Evolutionary conservation across 1,140 invertebrate genomes (phyloP).

Genomic region (Bombus polaris): DNA sequence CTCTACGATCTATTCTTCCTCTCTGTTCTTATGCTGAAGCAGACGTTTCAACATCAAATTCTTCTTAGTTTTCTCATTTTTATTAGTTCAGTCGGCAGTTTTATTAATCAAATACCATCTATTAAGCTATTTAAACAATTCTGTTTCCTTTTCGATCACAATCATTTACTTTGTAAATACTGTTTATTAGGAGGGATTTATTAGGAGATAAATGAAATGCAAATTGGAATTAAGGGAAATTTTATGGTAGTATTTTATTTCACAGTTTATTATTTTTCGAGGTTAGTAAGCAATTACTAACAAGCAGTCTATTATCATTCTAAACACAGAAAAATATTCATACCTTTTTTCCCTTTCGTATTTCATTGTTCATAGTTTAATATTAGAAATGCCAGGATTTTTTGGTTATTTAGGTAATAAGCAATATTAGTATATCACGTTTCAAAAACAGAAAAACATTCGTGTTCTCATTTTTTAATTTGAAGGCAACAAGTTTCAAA

Average conservation of each 20-base stretch:
- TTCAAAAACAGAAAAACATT: neutral
- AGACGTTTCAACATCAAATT: neutral
- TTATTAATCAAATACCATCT: too few species aligned
- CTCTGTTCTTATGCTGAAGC: neutral
- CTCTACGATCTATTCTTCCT: neutral
- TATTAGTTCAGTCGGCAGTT: neutral
- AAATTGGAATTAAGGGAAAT: neutral
- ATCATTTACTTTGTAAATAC: neutral
- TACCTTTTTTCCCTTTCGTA: too few species aligned
- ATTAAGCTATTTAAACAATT: neutral
- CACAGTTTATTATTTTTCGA: too few species aligned
- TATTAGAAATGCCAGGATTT: too few species aligned
- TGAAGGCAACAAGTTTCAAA: neutral
- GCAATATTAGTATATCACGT: too few species aligned
- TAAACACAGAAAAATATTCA: too few species aligned
- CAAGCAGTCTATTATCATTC: too few species aligned
- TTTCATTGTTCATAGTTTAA: too few species aligned
- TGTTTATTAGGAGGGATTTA: neutral
- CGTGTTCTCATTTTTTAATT: neutral
- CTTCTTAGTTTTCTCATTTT: neutral
- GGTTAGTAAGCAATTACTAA: neutral
- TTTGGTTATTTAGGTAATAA: too few species aligned
- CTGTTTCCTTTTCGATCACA: neutral
- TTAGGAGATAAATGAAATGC: neutral
- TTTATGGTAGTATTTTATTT: neutral